Evolutionary conservation across 2,888 invertebrate species (phyloP).

Genomic region (Anaspis maculata): DNA sequence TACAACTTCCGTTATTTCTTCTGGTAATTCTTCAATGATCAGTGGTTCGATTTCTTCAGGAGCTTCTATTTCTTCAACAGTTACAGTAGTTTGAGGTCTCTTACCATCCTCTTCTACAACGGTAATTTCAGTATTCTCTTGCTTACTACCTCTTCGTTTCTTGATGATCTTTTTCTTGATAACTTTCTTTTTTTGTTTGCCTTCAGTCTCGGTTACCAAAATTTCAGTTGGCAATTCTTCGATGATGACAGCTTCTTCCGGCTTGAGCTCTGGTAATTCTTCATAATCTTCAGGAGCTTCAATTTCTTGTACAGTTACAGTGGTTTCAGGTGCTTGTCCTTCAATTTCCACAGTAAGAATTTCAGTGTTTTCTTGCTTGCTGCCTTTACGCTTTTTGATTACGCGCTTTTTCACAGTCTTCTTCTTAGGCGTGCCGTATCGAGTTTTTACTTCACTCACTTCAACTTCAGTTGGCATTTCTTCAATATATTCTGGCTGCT

Average conservation of each 20-base stretch:
- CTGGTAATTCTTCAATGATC: constrained; percentile 22
- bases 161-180: constrained; percentile 39
- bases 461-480: constrained; percentile 26
- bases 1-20: constrained; percentile 15
- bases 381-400: constrained; percentile 21
- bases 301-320: constrained; percentile 21
- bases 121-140: constrained; percentile 31
- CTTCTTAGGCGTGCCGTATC: constrained; percentile 24
- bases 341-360: constrained; percentile 33
- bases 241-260: constrained; percentile 15
- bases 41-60: constrained; percentile 21
- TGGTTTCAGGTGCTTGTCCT: constrained; percentile 30
- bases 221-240: constrained; percentile 21
- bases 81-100: constrained; percentile 38
- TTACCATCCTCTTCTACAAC: constrained; percentile 37
- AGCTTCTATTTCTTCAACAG: constrained; percentile 27
- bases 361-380: constrained; percentile 33
- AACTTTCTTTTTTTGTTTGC: constrained; percentile 20
- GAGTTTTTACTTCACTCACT: constrained; percentile 13
- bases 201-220: constrained; percentile 14
- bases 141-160: constrained; percentile 37
- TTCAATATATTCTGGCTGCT: constrained; percentile 20
- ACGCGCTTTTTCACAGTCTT: constrained; percentile 19
- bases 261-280: constrained; percentile 8
- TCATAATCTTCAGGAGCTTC: constrained; percentile 16